Percentiles rank a stretch among this genome's conserved stretches.
phyloP scores from a whole-genome alignment of 2,797 vertebrate genomes.

The Spinibarbus caldwelli region DNA sequence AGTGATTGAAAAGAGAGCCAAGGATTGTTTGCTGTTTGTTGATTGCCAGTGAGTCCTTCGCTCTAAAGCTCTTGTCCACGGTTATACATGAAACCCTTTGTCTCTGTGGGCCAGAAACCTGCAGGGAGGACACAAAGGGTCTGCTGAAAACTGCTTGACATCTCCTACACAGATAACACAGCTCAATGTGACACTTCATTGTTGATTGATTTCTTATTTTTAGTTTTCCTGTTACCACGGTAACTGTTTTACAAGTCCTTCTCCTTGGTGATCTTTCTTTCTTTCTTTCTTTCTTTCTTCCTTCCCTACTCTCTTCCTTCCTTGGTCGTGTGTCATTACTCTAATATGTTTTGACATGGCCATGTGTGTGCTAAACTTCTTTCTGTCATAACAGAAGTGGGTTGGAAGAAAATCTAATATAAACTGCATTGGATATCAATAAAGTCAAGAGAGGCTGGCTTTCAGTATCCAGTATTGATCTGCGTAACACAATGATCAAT shows the following conservation, averaged over 20 bases:
- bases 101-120: constrained; percentile 79
- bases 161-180: constrained; percentile 71
- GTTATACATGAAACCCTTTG: constrained; percentile 66
- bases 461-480: constrained; percentile 53
- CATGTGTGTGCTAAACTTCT: constrained; percentile 24
- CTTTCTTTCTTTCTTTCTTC: no score
- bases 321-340: not conserved
- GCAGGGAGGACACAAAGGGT: constrained; percentile 83
- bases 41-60: constrained; percentile 41
- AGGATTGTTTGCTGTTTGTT: constrained; percentile 61
- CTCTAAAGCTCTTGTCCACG: constrained; percentile 55
- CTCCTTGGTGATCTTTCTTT: not conserved
- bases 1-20: not conserved
- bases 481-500: constrained; percentile 45
- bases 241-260: constrained; percentile 74
- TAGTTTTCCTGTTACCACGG: constrained; percentile 82
- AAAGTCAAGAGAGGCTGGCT: constrained; percentile 36
- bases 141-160: constrained; percentile 82
- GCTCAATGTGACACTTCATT: constrained; percentile 77
- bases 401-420: constrained; percentile 40
- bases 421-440: constrained; percentile 53
- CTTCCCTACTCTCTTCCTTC: constrained; percentile 7
- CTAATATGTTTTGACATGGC: constrained; percentile 45
- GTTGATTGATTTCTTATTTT: constrained; percentile 76
- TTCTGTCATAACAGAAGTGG: constrained; percentile 44